Evolutionary conservation across 2,113 vertebrate genomes (phyloP).

Genomic region (Cathartes aura): DNA sequence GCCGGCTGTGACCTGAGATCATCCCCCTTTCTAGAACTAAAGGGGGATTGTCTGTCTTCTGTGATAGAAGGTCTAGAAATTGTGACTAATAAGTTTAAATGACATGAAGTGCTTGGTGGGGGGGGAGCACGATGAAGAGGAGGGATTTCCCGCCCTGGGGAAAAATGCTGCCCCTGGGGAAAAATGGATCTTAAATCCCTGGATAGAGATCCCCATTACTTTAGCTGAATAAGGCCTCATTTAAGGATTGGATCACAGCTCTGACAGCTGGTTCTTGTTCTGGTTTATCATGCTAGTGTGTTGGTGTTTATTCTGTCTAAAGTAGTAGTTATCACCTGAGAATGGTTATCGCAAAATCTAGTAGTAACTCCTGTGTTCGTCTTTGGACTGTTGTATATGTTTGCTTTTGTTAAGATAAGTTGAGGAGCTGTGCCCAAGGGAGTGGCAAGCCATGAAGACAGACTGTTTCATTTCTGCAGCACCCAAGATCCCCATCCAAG

Average conservation of each 20-base stretch:
- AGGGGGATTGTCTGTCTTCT: not conserved
- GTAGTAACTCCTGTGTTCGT: not conserved
- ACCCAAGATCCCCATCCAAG: not conserved
- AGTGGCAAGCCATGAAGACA: not conserved
- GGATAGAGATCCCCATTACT: not conserved
- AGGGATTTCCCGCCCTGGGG: not conserved
- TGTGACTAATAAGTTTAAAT: not conserved
- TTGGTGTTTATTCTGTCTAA: not conserved
- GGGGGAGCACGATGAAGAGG: not conserved
- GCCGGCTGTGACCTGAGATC: not conserved
- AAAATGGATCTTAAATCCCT: not conserved
- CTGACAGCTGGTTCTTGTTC: not conserved
- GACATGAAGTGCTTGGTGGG: not conserved
- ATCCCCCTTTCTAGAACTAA: not conserved
- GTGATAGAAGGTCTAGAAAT: not conserved
- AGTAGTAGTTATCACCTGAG: not conserved
- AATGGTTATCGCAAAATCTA: not conserved
- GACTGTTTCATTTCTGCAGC: not conserved
- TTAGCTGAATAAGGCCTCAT: not conserved
- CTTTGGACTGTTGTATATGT: not conserved
- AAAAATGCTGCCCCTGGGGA: not conserved
- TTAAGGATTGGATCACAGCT: not conserved
- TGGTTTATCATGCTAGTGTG: not conserved
- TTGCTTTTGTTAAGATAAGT: not conserved
- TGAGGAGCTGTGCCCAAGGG: not conserved